Conservation (phyloP, 2,113 vertebrate species). For the Macaca fascicularis region DNA sequence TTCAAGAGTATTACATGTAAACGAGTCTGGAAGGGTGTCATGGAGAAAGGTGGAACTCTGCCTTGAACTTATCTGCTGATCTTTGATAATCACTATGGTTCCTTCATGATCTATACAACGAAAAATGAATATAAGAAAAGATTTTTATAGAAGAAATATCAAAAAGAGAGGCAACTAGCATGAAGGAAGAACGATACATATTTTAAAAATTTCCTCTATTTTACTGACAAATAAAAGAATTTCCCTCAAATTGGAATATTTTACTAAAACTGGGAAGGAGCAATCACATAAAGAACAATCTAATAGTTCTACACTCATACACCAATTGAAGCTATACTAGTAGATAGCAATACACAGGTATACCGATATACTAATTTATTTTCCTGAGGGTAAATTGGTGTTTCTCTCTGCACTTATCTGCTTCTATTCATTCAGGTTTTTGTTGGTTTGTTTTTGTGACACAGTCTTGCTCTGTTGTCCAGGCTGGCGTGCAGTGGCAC, state of each 20-base stretch:
- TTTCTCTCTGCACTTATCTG: not conserved
- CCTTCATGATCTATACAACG: slow-evolving; percentile 27
- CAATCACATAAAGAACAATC: not conserved
- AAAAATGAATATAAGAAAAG: not conserved
- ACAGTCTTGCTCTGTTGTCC: no score
- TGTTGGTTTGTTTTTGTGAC: no score
- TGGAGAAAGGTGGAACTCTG: not conserved
- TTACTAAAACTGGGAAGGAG: not conserved
- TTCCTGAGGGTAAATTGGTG: not conserved
- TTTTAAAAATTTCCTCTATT: not conserved
- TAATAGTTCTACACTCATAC: not conserved
- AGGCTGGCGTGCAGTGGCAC: no score
- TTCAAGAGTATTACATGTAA: not conserved
- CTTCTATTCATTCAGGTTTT: not conserved
- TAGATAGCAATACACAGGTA: not conserved
- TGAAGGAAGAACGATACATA: not conserved
- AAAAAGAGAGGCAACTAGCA: not conserved
- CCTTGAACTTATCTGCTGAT: not conserved
- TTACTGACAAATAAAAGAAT: not conserved
- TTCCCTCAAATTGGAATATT: not conserved
- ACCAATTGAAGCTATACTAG: not conserved
- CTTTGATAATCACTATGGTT: not conserved
- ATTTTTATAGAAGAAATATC: not conserved
- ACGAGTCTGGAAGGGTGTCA: not conserved
- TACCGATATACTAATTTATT: not conserved